A percentile compares a stretch with the other conserved stretches of the same genome.
These are phyloP conservation scores for Callithrix jacchus DNA, from an alignment of 2,113 vertebrate species.

Conservation along the genomic window DNA sequence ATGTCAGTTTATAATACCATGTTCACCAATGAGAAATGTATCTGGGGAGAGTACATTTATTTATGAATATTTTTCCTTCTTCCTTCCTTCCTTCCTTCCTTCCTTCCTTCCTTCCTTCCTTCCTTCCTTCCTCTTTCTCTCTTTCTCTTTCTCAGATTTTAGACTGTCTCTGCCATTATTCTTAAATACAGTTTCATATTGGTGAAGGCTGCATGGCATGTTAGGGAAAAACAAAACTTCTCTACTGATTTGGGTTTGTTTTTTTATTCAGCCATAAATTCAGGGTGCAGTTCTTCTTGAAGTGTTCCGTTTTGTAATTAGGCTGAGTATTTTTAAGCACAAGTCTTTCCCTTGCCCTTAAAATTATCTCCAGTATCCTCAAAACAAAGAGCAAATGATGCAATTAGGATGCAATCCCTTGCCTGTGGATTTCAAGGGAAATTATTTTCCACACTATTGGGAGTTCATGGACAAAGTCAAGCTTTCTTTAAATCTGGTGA, in stretches of 20 bases:
- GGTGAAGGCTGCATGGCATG: not conserved
- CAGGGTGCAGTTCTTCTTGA: not conserved
- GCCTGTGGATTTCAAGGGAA: conserved; percentile 46
- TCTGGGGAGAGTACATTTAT: not conserved
- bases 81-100: too few relatives aligned
- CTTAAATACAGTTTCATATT: not conserved
- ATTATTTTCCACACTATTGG: not conserved
- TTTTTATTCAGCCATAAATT: not conserved
- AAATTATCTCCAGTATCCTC: not conserved
- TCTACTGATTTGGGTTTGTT: not conserved
- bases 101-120: too few relatives aligned
- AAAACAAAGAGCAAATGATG: conserved; percentile 66
- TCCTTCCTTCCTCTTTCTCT: too few relatives aligned
- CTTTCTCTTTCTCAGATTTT: not conserved
- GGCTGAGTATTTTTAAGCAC: not conserved
- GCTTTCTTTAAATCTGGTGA: not conserved
- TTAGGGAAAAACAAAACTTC: not conserved
- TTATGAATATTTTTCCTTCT: not conserved
- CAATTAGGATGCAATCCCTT: conserved; percentile 21
- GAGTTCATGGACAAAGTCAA: not conserved
- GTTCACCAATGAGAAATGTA: not conserved
- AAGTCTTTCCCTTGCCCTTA: not conserved
- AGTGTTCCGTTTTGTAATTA: conserved; percentile 18
- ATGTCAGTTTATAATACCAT: not conserved
- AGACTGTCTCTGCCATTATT: not conserved